phyloP scores from a whole-genome alignment of 2,888 invertebrate species.

The Scotopteryx bipunctaria region DNA sequence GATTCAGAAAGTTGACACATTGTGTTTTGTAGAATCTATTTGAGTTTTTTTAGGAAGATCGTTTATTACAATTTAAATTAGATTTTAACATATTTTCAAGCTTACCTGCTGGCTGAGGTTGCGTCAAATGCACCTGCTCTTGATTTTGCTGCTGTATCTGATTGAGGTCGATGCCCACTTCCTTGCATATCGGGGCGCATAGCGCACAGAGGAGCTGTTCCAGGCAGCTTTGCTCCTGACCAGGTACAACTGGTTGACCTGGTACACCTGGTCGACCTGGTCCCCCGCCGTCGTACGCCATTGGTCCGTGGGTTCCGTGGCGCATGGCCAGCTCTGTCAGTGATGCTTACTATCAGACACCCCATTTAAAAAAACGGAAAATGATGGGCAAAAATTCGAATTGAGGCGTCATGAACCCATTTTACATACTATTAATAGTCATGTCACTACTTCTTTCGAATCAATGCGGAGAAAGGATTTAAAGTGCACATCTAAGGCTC shows the following conservation, averaged over 20 bases:
- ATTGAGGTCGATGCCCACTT: slow-evolving; percentile 71
- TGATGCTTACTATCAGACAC: not conserved
- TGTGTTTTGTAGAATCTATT: no score
- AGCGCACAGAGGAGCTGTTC: slow-evolving; percentile 76
- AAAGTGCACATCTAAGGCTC: no score
- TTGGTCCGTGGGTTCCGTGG: slow-evolving; percentile 59
- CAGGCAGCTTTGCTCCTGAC: slow-evolving; percentile 63
- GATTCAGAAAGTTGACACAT: no score
- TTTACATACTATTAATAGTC: no score
- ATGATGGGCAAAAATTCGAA: no score
- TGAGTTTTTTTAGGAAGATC: no score
- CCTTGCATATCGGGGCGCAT: slow-evolving; percentile 78
- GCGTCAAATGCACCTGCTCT: slow-evolving; percentile 67
- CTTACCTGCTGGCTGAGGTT: slow-evolving; percentile 62
- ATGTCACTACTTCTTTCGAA: no score
- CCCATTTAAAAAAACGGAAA: not conserved
- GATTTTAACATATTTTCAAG: not conserved
- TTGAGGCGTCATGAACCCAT: no score
- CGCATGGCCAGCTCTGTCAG: slow-evolving; percentile 70
- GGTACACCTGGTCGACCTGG: slow-evolving; percentile 15
- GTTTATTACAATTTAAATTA: no score
- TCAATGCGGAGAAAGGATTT: no score
- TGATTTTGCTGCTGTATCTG: slow-evolving; percentile 54
- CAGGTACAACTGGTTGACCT: slow-evolving; percentile 23
- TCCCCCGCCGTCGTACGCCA: slow-evolving; percentile 65